Evolutionary conservation across 2,113 vertebrate species (phyloP), one percentile per base, ranked within the genome.

Genomic region (Eurystomus gularis): DNA sequence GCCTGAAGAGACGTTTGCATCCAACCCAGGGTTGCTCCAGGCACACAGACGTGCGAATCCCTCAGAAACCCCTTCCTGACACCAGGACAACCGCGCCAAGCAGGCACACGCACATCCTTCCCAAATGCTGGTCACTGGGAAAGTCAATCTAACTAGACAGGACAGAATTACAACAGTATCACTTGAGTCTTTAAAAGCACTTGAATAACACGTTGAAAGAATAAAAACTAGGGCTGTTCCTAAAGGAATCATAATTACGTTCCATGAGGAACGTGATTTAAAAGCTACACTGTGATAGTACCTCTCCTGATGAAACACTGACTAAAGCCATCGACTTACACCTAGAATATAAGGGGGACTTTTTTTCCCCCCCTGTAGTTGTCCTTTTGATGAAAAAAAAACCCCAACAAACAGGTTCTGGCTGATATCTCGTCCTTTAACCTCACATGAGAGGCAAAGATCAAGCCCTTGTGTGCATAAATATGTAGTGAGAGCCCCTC

Each of bases 301-400:
- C 6, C 40, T 18, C 57, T 73, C 20, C 18, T 57, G 16, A 70
- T 61, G 35, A 60, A 82, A 57, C 10, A 24, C 9, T 46, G 10
- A 25, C 26, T 77, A 85, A 90, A 92, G 26, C 23, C 33, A 84
- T 44, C 3, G 6, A 11, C 15, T 37, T 90, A 61, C 9, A 54
- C 3, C 16, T 51, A 65, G n/a, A 81, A 24, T 54, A 24, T 19
- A 37, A 65, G 9, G 5, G n/a, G 8, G 7, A 17, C 3, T 5
- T 55, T 29, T 17, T 8, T 48, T 7, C 13, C 7, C 1, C 1
- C 2, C 29, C 17, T 0, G 15, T 42, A 42, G 42, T 19, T 75
- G 11, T 66, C 7, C 24, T 86, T 71, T 20, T 76, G 23, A 68
- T 25, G 4, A 39, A n/a, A 54, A 79, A 61, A 48, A 48, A 18